Base-by-base conservation (phyloP, 2,888 invertebrate genomes). In the Chaitophorus viminalis region DNA sequence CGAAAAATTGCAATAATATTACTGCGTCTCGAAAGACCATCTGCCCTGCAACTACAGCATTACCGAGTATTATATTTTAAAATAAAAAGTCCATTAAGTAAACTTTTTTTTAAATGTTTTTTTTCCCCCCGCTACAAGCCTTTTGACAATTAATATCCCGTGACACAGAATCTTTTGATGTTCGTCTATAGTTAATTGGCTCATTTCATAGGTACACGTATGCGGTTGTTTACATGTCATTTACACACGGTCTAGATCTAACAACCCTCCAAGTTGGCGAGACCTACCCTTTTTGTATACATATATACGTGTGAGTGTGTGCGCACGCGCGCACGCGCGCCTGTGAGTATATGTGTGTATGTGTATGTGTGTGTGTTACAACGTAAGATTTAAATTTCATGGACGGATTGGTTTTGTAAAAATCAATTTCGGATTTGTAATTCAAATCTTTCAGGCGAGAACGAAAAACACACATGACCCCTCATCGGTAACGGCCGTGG, bases 371-470 rank as follows among this genome's bases (percentile, higher is more conserved):
- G 72, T n/a, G 46, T 46, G 18, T 25, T 39, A 33, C 25, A 17
- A 54, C n/a, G 21, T 46, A 77, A 79, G 81, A 87, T 87, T 87
- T 81, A 46, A 87, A 87, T 87, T 87, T 87, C 87, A 87, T 81
- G 75, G 81, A 74, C 81, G 74, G 65, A 46, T 87, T 87, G 87
- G 79, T 75, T 46, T 65, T 36, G 39, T n/a, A 74, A 79, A 87
- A 87, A 87, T 87, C 87, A 81, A 87, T 87, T 87, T 87, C 25
- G 33, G 1, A 81, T 81, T 46, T 46, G 87, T 75, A 81, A 81
- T 81, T 81, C 72, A 81, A 87, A 75, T 87, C 81, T 87, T 81
- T 87, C 74, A 60, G 79, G 79, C 65, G 39, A 46, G 65, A 76
- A 39, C 31, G 60, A 46, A 79, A 86, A 86, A 70, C n/a, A 52